Evolutionary conservation across 2,113 vertebrate species (phyloP), one percentile per base, ranked within the genome.

Genomic region (Dipodomys stephensi): DNA sequence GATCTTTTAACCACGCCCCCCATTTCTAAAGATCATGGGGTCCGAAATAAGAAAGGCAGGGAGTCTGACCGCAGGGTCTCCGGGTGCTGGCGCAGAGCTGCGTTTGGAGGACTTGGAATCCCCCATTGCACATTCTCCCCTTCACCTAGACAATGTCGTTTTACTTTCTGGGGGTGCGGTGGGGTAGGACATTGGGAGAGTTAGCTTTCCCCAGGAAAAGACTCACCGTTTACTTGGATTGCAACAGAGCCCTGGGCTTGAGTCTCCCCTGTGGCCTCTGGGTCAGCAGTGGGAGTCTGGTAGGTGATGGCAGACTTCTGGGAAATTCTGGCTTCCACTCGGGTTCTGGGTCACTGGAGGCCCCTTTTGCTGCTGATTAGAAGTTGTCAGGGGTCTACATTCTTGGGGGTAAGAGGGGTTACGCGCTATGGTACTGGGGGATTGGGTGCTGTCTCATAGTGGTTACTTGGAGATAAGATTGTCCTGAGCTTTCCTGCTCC

Each of bases 181-280:
- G 57, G 62, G 22, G 11, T 87, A 74, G 71, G 57, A 49, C 30
- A 6, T 7, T 64, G 81, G 25, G 84, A 44, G 32, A 85, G 19
- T 68, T 46, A 0, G 10, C 74, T 32, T 49, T 44, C 13, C 53
- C 53, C 53, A 13, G 53, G 77, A 25, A 87, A 83, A 89, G 78
- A 60, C 28, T 91, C 62, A 28, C 74, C 30, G 23, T 93, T 86
- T 87, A 57, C 77, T 92, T 67, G 60, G n/a, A 49, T 77, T 89
- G n/a, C 83, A 39, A 64, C 27, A 80, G 87, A 74, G 39, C 80
- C n/a, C 62, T 28, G 7, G 22, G 1, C 4, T 0, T 64, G 81
- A 93, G 4, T 93, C 96, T 23, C 57, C 4, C 57, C 57, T 1
- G 39, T 2, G 73, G 49, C 44, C 2, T 76, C 32, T 77, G 78